phyloP scores from a whole-genome alignment of 2,113 vertebrate genomes.

The Edolisoma coerulescens region DNA sequence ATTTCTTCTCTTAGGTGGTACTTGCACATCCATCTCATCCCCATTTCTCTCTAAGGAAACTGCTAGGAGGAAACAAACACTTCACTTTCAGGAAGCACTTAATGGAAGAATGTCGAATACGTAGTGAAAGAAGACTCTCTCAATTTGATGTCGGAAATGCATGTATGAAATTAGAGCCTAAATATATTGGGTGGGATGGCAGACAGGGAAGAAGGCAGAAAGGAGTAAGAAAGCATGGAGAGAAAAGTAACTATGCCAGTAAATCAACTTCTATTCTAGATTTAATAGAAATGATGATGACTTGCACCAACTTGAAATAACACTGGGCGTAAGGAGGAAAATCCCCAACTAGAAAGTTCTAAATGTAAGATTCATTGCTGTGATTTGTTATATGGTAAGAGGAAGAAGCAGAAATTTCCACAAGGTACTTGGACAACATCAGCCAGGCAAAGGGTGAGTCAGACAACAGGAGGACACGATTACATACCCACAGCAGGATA shows the following conservation, averaged over 20 bases:
- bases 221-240: not conserved
- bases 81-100: not conserved
- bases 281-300: not conserved
- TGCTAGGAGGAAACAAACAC: not conserved
- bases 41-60: not conserved
- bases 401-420: not conserved
- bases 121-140: not conserved
- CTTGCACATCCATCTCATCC: not conserved
- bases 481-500: not conserved
- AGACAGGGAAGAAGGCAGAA: not conserved
- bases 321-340: not conserved
- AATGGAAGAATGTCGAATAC: not conserved
- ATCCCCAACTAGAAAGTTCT: not conserved
- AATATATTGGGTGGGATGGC: not conserved
- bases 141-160: not conserved
- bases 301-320: not conserved
- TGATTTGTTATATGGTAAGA: not conserved
- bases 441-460: not conserved
- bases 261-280: not conserved
- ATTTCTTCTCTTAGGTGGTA: not conserved
- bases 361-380: not conserved
- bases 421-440: not conserved
- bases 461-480: not conserved
- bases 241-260: not conserved
- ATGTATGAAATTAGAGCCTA: not conserved